Evolutionary conservation across 2,797 vertebrate genomes (phyloP).

Genomic region (Hippocampus kuda): DNA sequence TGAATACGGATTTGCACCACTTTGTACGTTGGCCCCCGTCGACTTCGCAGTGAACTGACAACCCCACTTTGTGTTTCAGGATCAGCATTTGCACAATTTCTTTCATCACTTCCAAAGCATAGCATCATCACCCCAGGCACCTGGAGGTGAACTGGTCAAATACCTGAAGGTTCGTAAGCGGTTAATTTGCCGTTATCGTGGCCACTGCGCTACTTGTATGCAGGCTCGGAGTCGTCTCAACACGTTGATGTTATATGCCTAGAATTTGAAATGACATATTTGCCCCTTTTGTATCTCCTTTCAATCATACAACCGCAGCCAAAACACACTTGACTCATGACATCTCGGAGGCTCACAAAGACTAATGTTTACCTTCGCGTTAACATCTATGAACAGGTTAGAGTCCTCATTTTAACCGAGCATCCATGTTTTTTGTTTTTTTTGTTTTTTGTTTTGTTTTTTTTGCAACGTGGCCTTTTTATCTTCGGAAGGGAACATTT

Average conservation of each 20-base stretch:
- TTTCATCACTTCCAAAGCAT: slow-evolving; percentile 89
- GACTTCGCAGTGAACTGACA: not conserved
- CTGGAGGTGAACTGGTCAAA: slow-evolving; percentile 87
- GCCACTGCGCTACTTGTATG: not conserved
- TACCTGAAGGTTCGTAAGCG: slow-evolving; percentile 83
- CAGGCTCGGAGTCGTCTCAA: not conserved
- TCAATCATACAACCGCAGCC: not conserved
- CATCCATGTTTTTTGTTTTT: too few species aligned
- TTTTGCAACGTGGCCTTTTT: too few species aligned
- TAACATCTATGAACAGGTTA: not conserved
- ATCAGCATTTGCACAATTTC: slow-evolving; percentile 98
- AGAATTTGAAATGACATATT: not conserved
- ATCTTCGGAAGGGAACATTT: too few species aligned
- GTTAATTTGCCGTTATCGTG: not conserved
- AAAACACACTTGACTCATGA: not conserved
- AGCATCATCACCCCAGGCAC: slow-evolving; percentile 66
- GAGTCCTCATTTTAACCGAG: too few species aligned
- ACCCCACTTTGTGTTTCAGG: slow-evolving; percentile 58
- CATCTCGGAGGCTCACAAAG: not conserved
- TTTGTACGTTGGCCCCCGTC: not conserved
- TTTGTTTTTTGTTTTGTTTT: too few species aligned
- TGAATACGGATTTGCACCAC: not conserved
- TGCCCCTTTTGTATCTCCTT: not conserved
- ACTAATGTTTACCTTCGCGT: not conserved
- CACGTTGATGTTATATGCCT: not conserved